phyloP scores from a whole-genome alignment of 1,140 invertebrate genomes.

The Drusus annulatus region DNA sequence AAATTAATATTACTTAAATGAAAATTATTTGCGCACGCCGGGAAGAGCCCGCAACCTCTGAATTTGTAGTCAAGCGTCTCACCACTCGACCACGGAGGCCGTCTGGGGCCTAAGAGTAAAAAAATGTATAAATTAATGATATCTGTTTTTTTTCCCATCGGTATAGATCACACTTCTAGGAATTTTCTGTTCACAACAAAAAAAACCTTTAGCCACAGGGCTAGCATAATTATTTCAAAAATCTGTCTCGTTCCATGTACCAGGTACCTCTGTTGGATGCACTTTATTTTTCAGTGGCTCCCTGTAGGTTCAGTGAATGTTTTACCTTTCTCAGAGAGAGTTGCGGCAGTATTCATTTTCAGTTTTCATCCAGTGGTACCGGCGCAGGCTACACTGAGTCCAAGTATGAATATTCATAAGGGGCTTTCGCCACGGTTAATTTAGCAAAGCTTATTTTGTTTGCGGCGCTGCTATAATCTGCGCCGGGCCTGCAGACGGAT shows the following conservation, averaged over 20 bases:
- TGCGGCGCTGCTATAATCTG: conserved; percentile 48
- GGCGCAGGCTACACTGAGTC: neutral
- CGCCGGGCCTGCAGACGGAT: conserved; percentile 28
- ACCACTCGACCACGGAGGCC: no score
- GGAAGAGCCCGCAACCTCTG: no score
- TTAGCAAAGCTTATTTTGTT: conserved; percentile 58
- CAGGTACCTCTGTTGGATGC: neutral
- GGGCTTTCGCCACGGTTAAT: conserved; percentile 55
- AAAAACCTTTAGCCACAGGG: no score
- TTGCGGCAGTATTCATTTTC: conserved; percentile 3
- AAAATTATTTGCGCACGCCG: no score
- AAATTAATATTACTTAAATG: no score
- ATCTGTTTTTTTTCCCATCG: no score
- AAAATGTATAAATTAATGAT: no score
- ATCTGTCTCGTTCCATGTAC: neutral
- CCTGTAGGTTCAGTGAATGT: neutral
- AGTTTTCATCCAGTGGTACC: neutral
- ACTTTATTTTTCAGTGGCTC: no score
- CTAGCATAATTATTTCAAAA: neutral
- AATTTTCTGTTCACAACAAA: no score
- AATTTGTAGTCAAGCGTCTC: no score
- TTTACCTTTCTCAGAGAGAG: neutral
- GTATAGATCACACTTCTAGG: no score
- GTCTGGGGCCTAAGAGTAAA: no score
- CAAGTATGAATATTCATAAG: conserved; percentile 56